These are phyloP conservation scores for Thalassaphorura encarpata DNA, from an alignment of 1,140 invertebrate species.

Conservation along the genomic window DNA sequence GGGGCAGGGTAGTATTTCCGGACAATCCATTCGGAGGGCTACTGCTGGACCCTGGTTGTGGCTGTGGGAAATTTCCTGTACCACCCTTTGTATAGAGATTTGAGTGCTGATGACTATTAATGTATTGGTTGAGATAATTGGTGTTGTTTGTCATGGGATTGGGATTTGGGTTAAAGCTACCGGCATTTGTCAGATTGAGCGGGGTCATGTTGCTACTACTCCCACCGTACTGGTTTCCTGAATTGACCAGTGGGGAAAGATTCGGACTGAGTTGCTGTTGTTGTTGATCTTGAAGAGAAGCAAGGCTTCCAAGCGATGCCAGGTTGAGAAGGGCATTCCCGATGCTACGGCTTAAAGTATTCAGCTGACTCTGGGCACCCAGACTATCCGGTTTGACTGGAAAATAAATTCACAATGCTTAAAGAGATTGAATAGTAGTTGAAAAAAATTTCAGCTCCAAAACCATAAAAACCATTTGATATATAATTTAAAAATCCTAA, in stretches of 20 bases:
- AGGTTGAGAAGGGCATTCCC: conserved; percentile 30
- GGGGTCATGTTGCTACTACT: no score
- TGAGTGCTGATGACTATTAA: background rate
- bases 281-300: conserved; percentile 25
- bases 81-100: background rate
- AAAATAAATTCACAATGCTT: conserved; percentile 7
- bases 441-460: no score
- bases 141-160: conserved; percentile 13
- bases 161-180: no score
- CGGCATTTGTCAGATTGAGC: conserved; percentile 21
- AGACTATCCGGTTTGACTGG: conserved; percentile 32
- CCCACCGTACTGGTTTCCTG: background rate
- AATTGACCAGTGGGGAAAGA: no score
- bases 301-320: conserved; percentile 25
- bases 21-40: background rate
- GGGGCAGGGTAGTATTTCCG: no score
- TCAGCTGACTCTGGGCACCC: conserved; percentile 13
- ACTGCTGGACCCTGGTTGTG: background rate
- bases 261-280: conserved; percentile 2
- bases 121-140: conserved; percentile 2
- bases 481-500: no score
- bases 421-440: no score
- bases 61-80: background rate
- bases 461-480: no score
- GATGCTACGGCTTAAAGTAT: conserved; percentile 10